Evolutionary conservation across 2,113 vertebrate species (phyloP).

Genomic region (Takifugu flavidus): DNA sequence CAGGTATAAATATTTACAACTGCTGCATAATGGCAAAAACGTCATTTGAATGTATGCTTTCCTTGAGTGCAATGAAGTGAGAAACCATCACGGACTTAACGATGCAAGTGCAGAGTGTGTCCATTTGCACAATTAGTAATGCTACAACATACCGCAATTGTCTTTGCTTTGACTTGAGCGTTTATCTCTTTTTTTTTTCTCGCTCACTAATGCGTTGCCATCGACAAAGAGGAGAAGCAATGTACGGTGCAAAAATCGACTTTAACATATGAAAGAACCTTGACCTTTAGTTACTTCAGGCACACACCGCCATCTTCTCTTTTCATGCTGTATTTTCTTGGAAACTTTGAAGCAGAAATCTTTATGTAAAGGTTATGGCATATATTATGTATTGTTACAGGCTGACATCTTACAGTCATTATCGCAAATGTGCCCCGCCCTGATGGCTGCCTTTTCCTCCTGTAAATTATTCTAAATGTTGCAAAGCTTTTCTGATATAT

Average conservation of each 20-base stretch:
- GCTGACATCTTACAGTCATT: neutral
- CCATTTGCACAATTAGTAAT: slow-evolving; percentile 47
- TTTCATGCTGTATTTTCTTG: slow-evolving; percentile 1
- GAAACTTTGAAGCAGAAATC: neutral
- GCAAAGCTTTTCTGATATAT: neutral
- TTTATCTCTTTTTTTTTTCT: slow-evolving; percentile 20
- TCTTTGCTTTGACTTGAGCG: slow-evolving; percentile 17
- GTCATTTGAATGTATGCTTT: slow-evolving; percentile 44
- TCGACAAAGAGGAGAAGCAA: slow-evolving; percentile 1
- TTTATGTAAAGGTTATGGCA: slow-evolving; percentile 1
- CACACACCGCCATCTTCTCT: neutral
- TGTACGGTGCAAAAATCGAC: neutral
- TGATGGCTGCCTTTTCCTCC: neutral
- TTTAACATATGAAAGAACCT: slow-evolving; percentile 13
- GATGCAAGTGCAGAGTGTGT: slow-evolving; percentile 38
- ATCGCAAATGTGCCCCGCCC: neutral
- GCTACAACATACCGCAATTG: slow-evolving; percentile 34
- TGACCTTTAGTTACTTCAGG: slow-evolving; percentile 16
- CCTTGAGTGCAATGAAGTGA: slow-evolving; percentile 55
- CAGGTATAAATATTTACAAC: slow-evolving; percentile 57
- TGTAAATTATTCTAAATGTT: neutral
- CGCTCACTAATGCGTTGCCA: slow-evolving; percentile 8
- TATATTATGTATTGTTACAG: slow-evolving; percentile 2
- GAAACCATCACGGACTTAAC: slow-evolving; percentile 49
- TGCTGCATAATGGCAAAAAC: slow-evolving; percentile 39